Percentiles rank a stretch among this genome's conserved stretches.
These are phyloP conservation scores for Papilio gigon DNA, from an alignment of 2,888 invertebrate genomes.

Conservation along the genomic window DNA sequence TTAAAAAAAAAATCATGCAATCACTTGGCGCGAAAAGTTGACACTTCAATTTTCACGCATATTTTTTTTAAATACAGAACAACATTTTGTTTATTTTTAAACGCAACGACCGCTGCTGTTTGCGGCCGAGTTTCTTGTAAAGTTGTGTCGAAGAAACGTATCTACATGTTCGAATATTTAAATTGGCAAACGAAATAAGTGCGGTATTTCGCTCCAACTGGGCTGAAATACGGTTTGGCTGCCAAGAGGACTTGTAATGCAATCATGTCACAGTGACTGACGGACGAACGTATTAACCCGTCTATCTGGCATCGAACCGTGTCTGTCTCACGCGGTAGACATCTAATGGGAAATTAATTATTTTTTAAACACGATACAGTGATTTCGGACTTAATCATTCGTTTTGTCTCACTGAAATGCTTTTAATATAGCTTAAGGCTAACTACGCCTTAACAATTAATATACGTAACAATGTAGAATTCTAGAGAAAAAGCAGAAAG, in stretches of 20 bases:
- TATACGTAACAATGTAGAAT: too few species aligned
- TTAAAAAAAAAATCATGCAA: slow-evolving; percentile 9
- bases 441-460: too few species aligned
- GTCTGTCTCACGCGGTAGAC: slow-evolving; percentile 32
- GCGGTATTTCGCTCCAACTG: slow-evolving; percentile 81
- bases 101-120: slow-evolving; percentile 44
- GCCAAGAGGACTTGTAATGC: slow-evolving; percentile 80
- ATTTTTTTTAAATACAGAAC: background rate
- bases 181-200: slow-evolving; percentile 83
- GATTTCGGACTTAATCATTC: background rate
- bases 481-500: too few species aligned
- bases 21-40: slow-evolving; percentile 17
- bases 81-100: slow-evolving; percentile 37
- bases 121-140: slow-evolving; percentile 37
- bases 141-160: slow-evolving; percentile 40
- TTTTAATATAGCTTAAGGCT: background rate
- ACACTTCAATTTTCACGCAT: background rate
- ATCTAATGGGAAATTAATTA: slow-evolving; percentile 17
- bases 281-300: slow-evolving; percentile 48
- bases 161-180: slow-evolving; percentile 62
- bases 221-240: slow-evolving; percentile 64
- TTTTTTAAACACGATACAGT: slow-evolving; percentile 2
- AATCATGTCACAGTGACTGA: slow-evolving; percentile 64
- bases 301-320: slow-evolving; percentile 44
- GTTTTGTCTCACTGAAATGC: background rate